phyloP scores from a whole-genome alignment of 2,888 invertebrate genomes.

The Carabus problematicus region DNA sequence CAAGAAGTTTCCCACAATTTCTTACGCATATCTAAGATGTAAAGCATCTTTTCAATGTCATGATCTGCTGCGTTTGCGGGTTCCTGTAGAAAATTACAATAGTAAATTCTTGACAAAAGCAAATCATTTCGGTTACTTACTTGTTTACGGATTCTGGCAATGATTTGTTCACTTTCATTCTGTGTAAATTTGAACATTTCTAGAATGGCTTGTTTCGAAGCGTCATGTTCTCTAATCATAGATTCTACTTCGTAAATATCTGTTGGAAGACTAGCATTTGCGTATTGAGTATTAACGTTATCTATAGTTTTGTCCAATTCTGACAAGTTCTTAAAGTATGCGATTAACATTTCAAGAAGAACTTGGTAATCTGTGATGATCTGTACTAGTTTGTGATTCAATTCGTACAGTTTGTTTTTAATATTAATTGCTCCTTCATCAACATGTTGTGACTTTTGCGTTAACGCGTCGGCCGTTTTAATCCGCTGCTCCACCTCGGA shows the following conservation, averaged over 20 bases:
- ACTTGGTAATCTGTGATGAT: conserved; percentile 76
- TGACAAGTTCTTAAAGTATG: conserved; percentile 72
- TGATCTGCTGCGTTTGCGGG: conserved; percentile 70
- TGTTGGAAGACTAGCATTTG: conserved; percentile 56
- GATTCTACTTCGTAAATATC: conserved; percentile 63
- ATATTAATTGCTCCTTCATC: conserved; percentile 67
- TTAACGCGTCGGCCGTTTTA: conserved; percentile 70
- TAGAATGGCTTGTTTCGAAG: conserved; percentile 68
- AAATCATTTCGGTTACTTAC: conserved; percentile 50
- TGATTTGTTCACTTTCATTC: conserved; percentile 72
- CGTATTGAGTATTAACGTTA: conserved; percentile 62
- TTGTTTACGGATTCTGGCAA: conserved; percentile 72
- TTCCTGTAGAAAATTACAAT: conserved; percentile 60
- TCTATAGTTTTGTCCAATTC: conserved; percentile 69
- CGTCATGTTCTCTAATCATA: conserved; percentile 69
- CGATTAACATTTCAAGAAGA: conserved; percentile 72
- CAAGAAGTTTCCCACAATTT: conserved; percentile 71
- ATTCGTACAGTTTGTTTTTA: conserved; percentile 69
- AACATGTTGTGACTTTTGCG: conserved; percentile 65
- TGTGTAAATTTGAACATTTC: conserved; percentile 72
- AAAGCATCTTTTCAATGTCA: conserved; percentile 73
- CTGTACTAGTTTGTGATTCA: conserved; percentile 71
- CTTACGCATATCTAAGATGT: conserved; percentile 67
- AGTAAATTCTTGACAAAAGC: conserved; percentile 3
- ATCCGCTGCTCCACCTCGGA: conserved; percentile 72